A percentile compares a stretch with the other conserved stretches of the same genome.
These are phyloP conservation scores for Eupsittula cactorum DNA, from an alignment of 2,113 vertebrate species.

Conservation along the genomic window DNA sequence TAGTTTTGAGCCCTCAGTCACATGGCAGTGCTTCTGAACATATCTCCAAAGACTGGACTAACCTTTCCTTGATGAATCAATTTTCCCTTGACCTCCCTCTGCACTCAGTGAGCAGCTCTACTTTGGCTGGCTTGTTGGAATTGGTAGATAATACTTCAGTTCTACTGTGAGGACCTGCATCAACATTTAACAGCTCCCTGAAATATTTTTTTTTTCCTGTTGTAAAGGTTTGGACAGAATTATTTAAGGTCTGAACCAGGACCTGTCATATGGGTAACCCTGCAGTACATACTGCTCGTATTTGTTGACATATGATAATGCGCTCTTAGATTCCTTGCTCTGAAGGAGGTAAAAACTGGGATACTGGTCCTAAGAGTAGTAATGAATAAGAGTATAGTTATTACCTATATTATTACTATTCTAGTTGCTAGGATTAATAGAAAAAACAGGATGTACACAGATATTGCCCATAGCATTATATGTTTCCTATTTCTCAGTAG, in stretches of 20 bases:
- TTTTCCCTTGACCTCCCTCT: background rate
- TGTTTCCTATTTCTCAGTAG: background rate
- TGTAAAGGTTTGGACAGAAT: background rate
- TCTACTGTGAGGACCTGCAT: background rate
- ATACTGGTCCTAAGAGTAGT: background rate
- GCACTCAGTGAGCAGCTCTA: background rate
- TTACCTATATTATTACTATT: background rate
- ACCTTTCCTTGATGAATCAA: background rate
- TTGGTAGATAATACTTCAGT: background rate
- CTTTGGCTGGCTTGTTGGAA: background rate
- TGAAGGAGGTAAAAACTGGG: background rate
- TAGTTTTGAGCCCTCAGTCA: background rate
- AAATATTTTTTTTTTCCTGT: background rate
- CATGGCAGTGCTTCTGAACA: accelerated
- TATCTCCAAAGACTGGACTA: background rate
- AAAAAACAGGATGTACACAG: background rate
- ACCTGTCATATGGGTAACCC: background rate
- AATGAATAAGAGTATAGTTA: background rate
- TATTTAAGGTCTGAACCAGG: background rate
- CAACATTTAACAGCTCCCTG: background rate
- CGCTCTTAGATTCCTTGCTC: background rate
- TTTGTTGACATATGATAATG: background rate
- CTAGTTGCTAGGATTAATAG: background rate
- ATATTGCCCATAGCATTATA: background rate
- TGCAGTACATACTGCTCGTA: background rate